These are phyloP conservation scores for Bursaphelenchus okinawaensis DNA, from an alignment of 2,888 invertebrate species.

Conservation along the genomic window DNA sequence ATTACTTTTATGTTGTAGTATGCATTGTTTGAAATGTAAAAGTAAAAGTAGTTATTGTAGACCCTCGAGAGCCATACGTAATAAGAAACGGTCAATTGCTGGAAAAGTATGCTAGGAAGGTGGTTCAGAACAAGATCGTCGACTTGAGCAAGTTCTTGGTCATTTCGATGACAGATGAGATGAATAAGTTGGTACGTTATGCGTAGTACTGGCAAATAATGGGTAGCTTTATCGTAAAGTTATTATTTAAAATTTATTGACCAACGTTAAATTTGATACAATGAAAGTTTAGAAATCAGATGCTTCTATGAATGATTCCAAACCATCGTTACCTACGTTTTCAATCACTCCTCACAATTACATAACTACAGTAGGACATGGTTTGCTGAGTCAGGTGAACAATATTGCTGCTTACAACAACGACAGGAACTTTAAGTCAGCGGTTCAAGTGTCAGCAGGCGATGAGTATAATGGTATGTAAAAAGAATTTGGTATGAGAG, in stretches of 20 bases:
- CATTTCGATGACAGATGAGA: slow-evolving; percentile 32
- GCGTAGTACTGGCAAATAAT: slow-evolving; percentile 14
- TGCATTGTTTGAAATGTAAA: too few species aligned
- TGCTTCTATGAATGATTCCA: slow-evolving; percentile 12
- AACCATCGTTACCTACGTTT: slow-evolving; percentile 29
- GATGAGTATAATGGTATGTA: slow-evolving; percentile 8
- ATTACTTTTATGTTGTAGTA: too few species aligned
- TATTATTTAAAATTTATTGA: too few species aligned
- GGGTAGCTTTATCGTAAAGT: too few species aligned
- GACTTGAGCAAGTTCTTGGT: slow-evolving; percentile 30
- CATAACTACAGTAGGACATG: slow-evolving; percentile 38
- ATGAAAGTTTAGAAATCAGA: slow-evolving; percentile 20
- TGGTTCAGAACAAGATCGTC: slow-evolving; percentile 29
- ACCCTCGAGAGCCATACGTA: slow-evolving; percentile 3
- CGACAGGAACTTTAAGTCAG: slow-evolving; percentile 28
- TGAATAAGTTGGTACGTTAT: slow-evolving; percentile 28
- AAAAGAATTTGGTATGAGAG: too few species aligned
- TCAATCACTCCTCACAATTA: slow-evolving; percentile 36
- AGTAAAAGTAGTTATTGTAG: slow-evolving; percentile 1
- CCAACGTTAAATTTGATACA: not conserved
- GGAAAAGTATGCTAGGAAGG: slow-evolving; percentile 28
- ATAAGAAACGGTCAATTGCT: slow-evolving; percentile 29
- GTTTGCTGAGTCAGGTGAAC: slow-evolving; percentile 33
- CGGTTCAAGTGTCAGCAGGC: slow-evolving; percentile 24
- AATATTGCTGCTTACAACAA: slow-evolving; percentile 24